Percentiles rank a stretch among this genome's conserved stretches.
Conservation (phyloP, 1,140 invertebrate species). For the Dysdera silvatica region DNA sequence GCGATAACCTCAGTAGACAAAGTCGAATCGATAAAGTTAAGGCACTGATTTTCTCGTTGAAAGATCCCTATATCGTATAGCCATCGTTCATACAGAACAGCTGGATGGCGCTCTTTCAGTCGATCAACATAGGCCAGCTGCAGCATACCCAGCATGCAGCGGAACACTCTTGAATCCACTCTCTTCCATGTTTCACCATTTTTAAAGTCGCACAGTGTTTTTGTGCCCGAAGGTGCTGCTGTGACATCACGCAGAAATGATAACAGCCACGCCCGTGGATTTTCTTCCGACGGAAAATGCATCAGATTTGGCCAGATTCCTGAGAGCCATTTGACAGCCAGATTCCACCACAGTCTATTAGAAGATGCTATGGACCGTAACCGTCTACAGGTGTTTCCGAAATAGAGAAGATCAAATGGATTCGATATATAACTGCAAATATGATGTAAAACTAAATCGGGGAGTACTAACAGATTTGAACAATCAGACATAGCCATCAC, state of each 20-base stretch:
- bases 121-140: not conserved
- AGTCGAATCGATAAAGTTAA: not conserved
- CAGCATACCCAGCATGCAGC: slow-evolving; percentile 12
- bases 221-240: not conserved
- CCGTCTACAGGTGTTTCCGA: slow-evolving; percentile 22
- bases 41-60: not conserved
- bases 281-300: not conserved
- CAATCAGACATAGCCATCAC: too few relatives aligned
- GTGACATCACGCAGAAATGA: not conserved
- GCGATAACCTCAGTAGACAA: not conserved
- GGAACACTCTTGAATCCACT: slow-evolving; percentile 11
- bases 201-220: not conserved
- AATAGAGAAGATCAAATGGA: slow-evolving; percentile 23
- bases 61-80: slow-evolving; percentile 24
- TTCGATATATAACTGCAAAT: slow-evolving; percentile 15
- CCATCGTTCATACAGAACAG: slow-evolving; percentile 14
- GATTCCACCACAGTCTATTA: slow-evolving; percentile 7
- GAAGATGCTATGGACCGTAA: slow-evolving; percentile 2
- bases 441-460: slow-evolving; percentile 18
- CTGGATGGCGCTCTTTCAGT: slow-evolving; percentile 9
- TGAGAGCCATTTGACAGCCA: slow-evolving; percentile 13
- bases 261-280: slow-evolving; percentile 14
- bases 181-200: slow-evolving; percentile 18
- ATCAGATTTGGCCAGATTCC: slow-evolving; percentile 14
- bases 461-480: slow-evolving; percentile 7